Evolutionary conservation across 1,140 invertebrate genomes (phyloP), one percentile per base, ranked within the genome.

Genomic region (Ceratina australensis): DNA sequence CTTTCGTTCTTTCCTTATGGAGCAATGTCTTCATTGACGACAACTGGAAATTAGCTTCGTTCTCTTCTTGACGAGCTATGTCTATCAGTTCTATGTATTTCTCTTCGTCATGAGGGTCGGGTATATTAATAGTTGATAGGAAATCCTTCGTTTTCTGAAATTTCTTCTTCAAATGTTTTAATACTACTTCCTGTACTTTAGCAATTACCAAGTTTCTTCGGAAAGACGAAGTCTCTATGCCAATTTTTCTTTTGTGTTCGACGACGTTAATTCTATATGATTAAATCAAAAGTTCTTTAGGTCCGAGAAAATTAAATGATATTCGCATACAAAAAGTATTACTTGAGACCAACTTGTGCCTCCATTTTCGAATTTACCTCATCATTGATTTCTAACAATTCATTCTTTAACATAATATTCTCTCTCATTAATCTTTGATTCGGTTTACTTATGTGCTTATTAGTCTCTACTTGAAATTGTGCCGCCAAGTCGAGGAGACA

Each of bases 341-440:
- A 89, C 83, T 67, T 68, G 12, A 56, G 22, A 61, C 50, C n/a
- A 1, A 22, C 56, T 24, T 57, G 20, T 3, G 49, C 15, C 4
- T 83, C 69, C 18, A 65, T 77, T 81, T 80, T 78, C 4, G 24
- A 20, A 68, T 50, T 1, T n/a, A 72, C 76, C 22, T 81, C 59
- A 42, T 42, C 33, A 0, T 47, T n/a, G 5, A 87, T 72, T 63
- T 64, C 26, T 13, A 42, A 64, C 8, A 86, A 76, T 82, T 89
- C 84, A 75, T 72, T 84, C 68, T 86, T 81, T 20, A 91, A 77
- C 54, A 79, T 78, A 54, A 90, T 85, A 86, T 91, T 92, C 83
- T 91, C 88, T 28, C 78, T 74, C 50, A 89, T 77, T 49, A 91
- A 72, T 81, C 86, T 81, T 22, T 86, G 77, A 64, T 87, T 83